phyloP scores from a whole-genome alignment of 2,888 invertebrate species.

The Taphrorychus bicolor region DNA sequence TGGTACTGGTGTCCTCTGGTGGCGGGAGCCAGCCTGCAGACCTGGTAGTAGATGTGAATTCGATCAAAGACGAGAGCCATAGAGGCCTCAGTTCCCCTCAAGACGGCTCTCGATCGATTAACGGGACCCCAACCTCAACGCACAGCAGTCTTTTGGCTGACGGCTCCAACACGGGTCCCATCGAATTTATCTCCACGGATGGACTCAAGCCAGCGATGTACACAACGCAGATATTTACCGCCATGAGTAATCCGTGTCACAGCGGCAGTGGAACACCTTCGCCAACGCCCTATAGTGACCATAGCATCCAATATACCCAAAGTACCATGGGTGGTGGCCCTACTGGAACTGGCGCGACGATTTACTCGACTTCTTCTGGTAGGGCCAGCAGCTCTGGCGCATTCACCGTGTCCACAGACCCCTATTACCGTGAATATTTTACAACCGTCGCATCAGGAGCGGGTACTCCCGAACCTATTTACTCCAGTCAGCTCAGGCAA shows the following conservation, averaged over 20 bases:
- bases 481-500: slow-evolving; percentile 58
- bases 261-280: slow-evolving; percentile 68
- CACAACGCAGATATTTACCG: slow-evolving; percentile 73
- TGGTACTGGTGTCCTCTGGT: slow-evolving; percentile 60
- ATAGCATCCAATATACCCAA: slow-evolving; percentile 52
- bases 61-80: slow-evolving; percentile 67
- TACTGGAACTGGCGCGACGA: slow-evolving; percentile 58
- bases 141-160: slow-evolving; percentile 69
- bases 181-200: slow-evolving; percentile 62
- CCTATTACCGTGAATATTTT: slow-evolving; percentile 84
- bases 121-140: slow-evolving; percentile 72
- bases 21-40: slow-evolving; percentile 56
- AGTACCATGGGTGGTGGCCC: slow-evolving; percentile 60
- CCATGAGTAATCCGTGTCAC: slow-evolving; percentile 60
- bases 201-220: slow-evolving; percentile 68
- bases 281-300: slow-evolving; percentile 65
- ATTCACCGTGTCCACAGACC: slow-evolving; percentile 72
- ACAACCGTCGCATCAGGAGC: slow-evolving; percentile 65
- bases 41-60: slow-evolving; percentile 63
- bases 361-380: slow-evolving; percentile 56
- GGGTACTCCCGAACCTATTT: slow-evolving; percentile 65
- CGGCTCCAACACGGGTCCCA: slow-evolving; percentile 59
- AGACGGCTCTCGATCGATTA: slow-evolving; percentile 72
- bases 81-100: slow-evolving; percentile 70
- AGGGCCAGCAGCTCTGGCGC: slow-evolving; percentile 62